Percentiles rank a stretch among this genome's conserved stretches.
phyloP scores from a whole-genome alignment of 2,797 vertebrate species.

The Bradypus variegatus region DNA sequence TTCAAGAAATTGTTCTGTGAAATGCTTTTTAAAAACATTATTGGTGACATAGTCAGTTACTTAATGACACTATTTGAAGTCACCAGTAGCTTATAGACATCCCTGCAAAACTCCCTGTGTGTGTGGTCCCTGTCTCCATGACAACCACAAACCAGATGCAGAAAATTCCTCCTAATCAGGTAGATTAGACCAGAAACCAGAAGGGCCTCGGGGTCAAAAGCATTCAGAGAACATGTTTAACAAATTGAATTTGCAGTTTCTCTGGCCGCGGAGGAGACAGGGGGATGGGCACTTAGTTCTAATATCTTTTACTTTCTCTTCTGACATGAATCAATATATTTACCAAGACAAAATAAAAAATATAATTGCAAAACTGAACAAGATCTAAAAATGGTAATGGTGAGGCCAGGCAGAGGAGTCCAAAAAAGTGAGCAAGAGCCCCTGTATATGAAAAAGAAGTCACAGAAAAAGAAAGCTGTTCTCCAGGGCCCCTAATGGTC shows the following conservation, averaged over 20 bases:
- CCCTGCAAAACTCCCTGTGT: not conserved
- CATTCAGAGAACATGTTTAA: not conserved
- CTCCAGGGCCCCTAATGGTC: not conserved
- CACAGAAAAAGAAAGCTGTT: not conserved
- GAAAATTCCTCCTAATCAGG: slow-evolving; percentile 23
- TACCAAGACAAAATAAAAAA: not conserved
- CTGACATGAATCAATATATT: not conserved
- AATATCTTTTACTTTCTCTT: not conserved
- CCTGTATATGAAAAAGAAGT: not conserved
- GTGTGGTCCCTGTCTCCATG: slow-evolving; percentile 24
- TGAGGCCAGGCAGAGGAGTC: not conserved
- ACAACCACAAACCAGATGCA: slow-evolving; percentile 22
- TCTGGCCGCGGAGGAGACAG: not conserved
- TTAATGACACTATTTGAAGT: not conserved
- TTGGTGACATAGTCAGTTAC: not conserved
- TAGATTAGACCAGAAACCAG: not conserved
- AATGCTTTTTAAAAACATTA: not conserved
- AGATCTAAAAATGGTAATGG: not conserved
- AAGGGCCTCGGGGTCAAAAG: slow-evolving; percentile 14
- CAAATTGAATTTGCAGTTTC: slow-evolving; percentile 13
- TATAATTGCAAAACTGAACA: not conserved
- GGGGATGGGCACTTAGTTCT: not conserved
- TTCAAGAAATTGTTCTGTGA: not conserved
- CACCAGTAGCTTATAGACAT: not conserved
- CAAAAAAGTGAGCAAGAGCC: not conserved